Base-by-base conservation (phyloP, 92 coral and sea anemone genomes). In the Diadumene lineata region DNA sequence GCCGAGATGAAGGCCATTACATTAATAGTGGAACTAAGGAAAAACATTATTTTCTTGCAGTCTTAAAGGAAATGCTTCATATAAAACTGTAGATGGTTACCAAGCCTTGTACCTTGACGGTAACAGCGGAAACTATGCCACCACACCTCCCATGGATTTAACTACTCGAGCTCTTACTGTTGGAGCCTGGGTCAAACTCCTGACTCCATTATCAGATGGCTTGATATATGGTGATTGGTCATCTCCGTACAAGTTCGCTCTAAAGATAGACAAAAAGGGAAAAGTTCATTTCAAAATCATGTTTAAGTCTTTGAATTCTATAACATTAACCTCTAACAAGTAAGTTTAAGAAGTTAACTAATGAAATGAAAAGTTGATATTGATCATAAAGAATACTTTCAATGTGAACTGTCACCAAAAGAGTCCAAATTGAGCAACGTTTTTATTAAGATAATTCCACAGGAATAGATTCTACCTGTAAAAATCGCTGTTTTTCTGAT, bases 101-200 rank as follows among this genome's bases (percentile, higher is more conserved):
- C 23, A 58, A 58, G 64, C 64, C 64, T 17, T 58, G 64, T 58
- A 58, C 64, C 64, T 58, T 17, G 64, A 58, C 22, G 64, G 64
- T 10, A 58, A 58, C 64, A 58, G 64, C 31, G 8, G 7, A 9
- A 58, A 58, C 64, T 58, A 58, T 58, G 64, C 64, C 11, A 58
- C 64, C 64, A 58, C 64, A 23, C 60, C 60, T 28, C 17, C 13
- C 25, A 25, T 70, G 8, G 26, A 31, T 11, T 31, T 70, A 16
- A 16, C 7, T 1, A 18, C n/a, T n/a, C n/a, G 75, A 23, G 32
- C 48, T 7, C 53, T 70, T 50, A 26, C 26, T 13, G 11, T 53
- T 6, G 63, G 64, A 28, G 74, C 74, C 63, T 70, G 64, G 75
- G 50, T 53, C 63, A 70, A 70, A 43, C 74, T 69, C 18, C 33